These are phyloP conservation scores for Candoia aspera DNA, from an alignment of 2,113 vertebrate genomes.

Conservation along the genomic window DNA sequence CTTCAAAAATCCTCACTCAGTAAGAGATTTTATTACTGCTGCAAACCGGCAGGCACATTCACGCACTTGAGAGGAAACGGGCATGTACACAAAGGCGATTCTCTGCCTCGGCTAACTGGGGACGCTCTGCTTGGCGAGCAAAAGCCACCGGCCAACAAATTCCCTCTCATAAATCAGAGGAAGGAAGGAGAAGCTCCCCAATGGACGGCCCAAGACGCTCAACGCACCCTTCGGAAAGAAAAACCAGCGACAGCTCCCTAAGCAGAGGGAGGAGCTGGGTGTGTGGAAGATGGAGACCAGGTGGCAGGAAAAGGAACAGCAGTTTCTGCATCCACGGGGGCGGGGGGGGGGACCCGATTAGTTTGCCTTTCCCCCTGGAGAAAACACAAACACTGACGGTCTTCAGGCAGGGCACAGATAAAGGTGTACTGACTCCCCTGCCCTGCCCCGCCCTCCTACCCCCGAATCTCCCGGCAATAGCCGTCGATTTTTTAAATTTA, in stretches of 20 bases:
- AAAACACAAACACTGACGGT: not conserved
- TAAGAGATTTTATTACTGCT: not conserved
- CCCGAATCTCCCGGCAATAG: not conserved
- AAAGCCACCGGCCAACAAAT: not conserved
- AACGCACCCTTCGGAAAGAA: not conserved
- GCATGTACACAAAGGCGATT: not conserved
- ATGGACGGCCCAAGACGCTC: not conserved
- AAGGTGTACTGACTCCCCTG: not conserved
- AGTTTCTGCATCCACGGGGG: constrained; percentile 27
- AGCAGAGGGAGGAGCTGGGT: not conserved
- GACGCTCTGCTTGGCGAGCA: not conserved
- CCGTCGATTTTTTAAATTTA: not conserved
- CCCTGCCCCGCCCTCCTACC: no score
- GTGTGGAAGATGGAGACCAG: not conserved
- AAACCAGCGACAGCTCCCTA: not conserved
- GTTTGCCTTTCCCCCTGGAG: not conserved
- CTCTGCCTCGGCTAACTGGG: not conserved
- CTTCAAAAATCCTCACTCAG: constrained; percentile 9
- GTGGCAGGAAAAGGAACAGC: not conserved
- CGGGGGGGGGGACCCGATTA: constrained; percentile 38
- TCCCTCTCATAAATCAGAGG: not conserved
- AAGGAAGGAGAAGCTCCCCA: not conserved
- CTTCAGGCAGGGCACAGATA: not conserved
- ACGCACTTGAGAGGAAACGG: not conserved
- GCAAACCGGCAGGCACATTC: not conserved